Evolutionary conservation across 2,113 vertebrate genomes (phyloP).

Genomic region (Pachycephala philippinensis): DNA sequence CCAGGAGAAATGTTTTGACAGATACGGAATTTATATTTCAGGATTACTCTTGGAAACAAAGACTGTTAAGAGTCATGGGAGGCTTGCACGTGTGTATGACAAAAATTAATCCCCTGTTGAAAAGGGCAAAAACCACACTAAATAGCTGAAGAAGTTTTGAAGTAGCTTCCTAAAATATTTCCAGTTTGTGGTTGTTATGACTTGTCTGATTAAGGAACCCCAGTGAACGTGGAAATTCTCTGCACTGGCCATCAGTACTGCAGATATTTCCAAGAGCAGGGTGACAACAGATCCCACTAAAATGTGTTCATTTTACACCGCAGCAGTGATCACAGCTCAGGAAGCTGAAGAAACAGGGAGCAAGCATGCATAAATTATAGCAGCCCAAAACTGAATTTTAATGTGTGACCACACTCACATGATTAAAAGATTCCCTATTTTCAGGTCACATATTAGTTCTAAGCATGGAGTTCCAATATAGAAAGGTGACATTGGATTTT

Average conservation of each 20-base stretch:
- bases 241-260: not conserved
- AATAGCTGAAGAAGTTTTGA: not conserved
- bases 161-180: not conserved
- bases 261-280: not conserved
- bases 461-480: not conserved
- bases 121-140: not conserved
- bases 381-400: not conserved
- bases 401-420: not conserved
- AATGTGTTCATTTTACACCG: not conserved
- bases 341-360: not conserved
- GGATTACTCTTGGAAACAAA: not conserved
- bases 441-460: not conserved
- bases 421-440: not conserved
- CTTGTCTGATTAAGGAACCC: not conserved
- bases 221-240: not conserved
- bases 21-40: conserved; percentile 77
- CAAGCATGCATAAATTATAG: not conserved
- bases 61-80: not conserved
- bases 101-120: not conserved
- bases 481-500: not conserved
- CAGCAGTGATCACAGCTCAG: not conserved
- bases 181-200: not conserved
- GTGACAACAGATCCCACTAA: not conserved
- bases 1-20: conserved; percentile 81
- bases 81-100: not conserved